phyloP scores from a whole-genome alignment of 1,140 invertebrate genomes.

The Drosophila equinoxialis region DNA sequence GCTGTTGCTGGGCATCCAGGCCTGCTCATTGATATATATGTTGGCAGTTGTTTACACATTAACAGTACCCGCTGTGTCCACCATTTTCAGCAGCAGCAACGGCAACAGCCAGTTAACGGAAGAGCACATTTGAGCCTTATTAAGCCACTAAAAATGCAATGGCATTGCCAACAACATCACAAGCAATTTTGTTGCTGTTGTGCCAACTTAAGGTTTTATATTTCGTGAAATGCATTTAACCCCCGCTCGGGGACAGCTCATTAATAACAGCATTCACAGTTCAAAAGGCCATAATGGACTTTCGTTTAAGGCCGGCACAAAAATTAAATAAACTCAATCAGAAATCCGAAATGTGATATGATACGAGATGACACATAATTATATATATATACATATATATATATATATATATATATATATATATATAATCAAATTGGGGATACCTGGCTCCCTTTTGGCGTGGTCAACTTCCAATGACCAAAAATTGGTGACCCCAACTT shows the following conservation, averaged over 20 bases:
- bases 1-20: background rate
- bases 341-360: background rate
- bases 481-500: constrained; percentile 15
- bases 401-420: background rate
- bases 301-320: background rate
- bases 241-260: background rate
- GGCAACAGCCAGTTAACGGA: constrained; percentile 58
- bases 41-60: constrained; percentile 62
- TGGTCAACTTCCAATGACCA: background rate
- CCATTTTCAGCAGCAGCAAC: constrained; percentile 30
- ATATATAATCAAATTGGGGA: background rate
- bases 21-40: constrained; percentile 48
- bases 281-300: constrained; percentile 1
- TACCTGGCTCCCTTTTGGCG: background rate
- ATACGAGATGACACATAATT: background rate
- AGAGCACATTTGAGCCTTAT: constrained; percentile 68
- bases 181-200: background rate
- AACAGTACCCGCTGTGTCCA: constrained; percentile 45
- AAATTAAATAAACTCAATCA: background rate
- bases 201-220: constrained; percentile 28
- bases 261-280: constrained; percentile 22
- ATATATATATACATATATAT: background rate
- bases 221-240: constrained; percentile 5
- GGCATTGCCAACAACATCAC: background rate
- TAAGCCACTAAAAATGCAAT: constrained; percentile 52